Conservation (phyloP, 2,797 vertebrate genomes). For the Phrynocephalus vlangalii region DNA sequence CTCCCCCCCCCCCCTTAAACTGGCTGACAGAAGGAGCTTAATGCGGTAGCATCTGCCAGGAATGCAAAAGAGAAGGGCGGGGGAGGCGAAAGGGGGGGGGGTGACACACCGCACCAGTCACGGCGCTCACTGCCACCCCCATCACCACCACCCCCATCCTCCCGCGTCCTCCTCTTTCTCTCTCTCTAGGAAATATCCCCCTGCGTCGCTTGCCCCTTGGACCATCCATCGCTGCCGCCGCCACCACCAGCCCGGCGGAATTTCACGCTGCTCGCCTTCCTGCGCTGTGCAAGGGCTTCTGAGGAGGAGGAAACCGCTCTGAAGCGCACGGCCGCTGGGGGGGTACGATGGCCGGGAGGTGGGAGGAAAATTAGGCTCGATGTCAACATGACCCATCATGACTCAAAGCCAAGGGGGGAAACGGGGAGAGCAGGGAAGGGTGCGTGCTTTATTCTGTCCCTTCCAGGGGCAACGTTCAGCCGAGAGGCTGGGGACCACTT, state of each 20-base stretch:
- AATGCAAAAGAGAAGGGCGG: background rate
- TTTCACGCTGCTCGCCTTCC: background rate
- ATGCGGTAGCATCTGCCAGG: constrained; percentile 27
- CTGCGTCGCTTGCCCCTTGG: background rate
- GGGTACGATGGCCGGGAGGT: background rate
- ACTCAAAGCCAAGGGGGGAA: background rate
- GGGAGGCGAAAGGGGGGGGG: background rate
- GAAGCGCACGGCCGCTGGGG: background rate
- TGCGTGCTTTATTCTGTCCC: background rate
- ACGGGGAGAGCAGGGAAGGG: too few relatives aligned
- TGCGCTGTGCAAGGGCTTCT: background rate
- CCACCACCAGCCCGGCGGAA: background rate
- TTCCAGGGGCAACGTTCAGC: background rate
- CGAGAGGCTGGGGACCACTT: background rate
- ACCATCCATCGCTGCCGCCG: background rate
- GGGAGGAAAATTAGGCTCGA: background rate
- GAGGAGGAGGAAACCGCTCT: background rate
- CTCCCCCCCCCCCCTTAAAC: background rate
- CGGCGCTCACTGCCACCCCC: background rate
- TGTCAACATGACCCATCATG: background rate
- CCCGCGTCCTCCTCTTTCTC: background rate
- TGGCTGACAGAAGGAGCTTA: constrained; percentile 28
- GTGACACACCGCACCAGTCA: background rate
- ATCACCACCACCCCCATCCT: too few relatives aligned
- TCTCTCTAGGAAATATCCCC: constrained; percentile 6